These are phyloP conservation scores for Drosophila leontia DNA, from an alignment of 1,140 invertebrate species.

Conservation along the genomic window DNA sequence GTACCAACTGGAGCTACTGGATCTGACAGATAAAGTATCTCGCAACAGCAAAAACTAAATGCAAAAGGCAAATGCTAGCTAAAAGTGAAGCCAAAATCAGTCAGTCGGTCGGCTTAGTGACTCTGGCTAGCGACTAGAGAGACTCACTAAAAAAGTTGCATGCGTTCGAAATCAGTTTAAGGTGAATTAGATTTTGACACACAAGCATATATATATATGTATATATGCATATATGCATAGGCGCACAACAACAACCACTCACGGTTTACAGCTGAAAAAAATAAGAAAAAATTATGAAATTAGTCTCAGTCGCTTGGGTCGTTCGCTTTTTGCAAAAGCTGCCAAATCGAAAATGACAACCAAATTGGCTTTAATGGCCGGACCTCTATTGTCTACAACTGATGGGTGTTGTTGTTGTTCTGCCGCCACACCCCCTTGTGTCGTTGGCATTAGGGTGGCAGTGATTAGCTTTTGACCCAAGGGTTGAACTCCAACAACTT, in stretches of 20 bases:
- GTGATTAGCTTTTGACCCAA: constrained; percentile 16
- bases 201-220: constrained; percentile 9
- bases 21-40: constrained; percentile 67
- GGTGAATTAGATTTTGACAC: constrained; percentile 83
- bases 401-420: background rate
- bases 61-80: constrained; percentile 28
- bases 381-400: constrained; percentile 14
- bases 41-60: constrained; percentile 39
- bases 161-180: constrained; percentile 81
- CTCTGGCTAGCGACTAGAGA: constrained; percentile 22
- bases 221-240: constrained; percentile 26
- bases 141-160: constrained; percentile 75
- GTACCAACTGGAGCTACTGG: constrained; percentile 41
- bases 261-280: background rate
- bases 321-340: constrained; percentile 59
- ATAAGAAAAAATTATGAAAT: constrained; percentile 69
- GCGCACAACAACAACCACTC: background rate
- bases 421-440: constrained; percentile 31
- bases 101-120: constrained; percentile 11
- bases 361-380: constrained; percentile 67
- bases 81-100: constrained; percentile 41
- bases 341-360: constrained; percentile 76
- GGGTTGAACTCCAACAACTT: background rate
- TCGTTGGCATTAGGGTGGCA: background rate
- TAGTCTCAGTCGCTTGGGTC: constrained; percentile 51